Evolutionary conservation across 1,140 invertebrate genomes (phyloP), one percentile per base, ranked within the genome.

Genomic region (Sycophila sp.): DNA sequence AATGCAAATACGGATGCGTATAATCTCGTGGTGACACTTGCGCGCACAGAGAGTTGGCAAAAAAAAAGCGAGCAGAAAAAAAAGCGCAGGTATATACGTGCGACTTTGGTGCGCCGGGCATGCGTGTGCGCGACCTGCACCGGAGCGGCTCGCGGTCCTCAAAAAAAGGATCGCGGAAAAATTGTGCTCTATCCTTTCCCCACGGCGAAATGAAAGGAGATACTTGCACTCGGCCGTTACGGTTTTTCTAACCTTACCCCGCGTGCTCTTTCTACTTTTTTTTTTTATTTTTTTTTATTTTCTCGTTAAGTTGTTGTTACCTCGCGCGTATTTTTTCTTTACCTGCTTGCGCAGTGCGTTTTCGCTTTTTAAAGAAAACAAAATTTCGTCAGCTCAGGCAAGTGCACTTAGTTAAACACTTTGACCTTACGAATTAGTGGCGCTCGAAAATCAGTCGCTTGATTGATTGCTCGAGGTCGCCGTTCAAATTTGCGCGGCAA

Each of bases 171-270:
- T 51, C 19, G 22, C 32, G 36, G 51, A 42, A 66, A 66, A 49
- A 10, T 65, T 55, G 49, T 32, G 22, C 19, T 24, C n/a, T n/a
- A 47, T 68, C 42, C 65, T 58, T 49, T 58, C 59, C 24, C 13
- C 32, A 36, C 30, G 28, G n/a, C n/a, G 7, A 38, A 69, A 60
- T 60, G 32, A 60, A 69, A 69, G 28, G 66, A 17, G 24, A 51
- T 10, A 60, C 22, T 30, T n/a, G n/a, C n/a, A n/a, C n/a, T n/a
- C 32, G 19, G 55, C 42, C 32, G 42, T 4, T 40, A 19, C 26
- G 22, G 26, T 60, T 60, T 68, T 68, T 68, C 55, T 42, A 68
- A 51, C 42, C 51, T 32, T 30, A 13, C 28, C 19, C 53, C 42
- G 42, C 42, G 19, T 47, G 19, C n/a, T 47, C 42, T 47, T n/a